Base-by-base conservation (phyloP, 2,113 vertebrate genomes). In the Sander vitreus region DNA sequence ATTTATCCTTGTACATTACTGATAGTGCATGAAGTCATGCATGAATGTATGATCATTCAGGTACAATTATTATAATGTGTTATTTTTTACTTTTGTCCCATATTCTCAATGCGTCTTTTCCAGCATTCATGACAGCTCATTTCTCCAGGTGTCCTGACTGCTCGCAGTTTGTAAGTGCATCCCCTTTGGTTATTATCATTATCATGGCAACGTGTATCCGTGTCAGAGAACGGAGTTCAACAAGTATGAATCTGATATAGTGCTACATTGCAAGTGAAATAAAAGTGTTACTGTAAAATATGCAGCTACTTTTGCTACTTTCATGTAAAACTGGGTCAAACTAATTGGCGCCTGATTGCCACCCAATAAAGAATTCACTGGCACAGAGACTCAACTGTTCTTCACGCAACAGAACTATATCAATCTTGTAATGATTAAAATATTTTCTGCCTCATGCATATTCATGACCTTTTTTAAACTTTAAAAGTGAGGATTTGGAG, bases 291-390 rank as follows among this genome's bases (percentile, higher is more conserved):
- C 13, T 58, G 19, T 14, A 54, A 55, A 18, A 33, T 53, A 21
- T 43, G 27, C 39, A 51, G 57, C 53, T 11, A 2, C 16, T 75
- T n/a, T 33, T 23, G 23, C 51, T 73, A 50, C 70, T 67, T 33
- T 62, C 53, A 48, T n/a, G 47, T 59, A 71, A 83, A 89, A 85
- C 62, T 87, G 54, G 90, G 90, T 87, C 86, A 87, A 75, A 62
- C 76, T 88, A 91, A 85, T 85, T 88, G 84, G 73, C 0, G 51
- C 58, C 65, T 79, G 80, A 85, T 80, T 88, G 50, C 73, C 23
- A 21, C 55, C 55, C 53, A 76, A 76, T 88, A 78, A 84, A 85
- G 57, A 82, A 78, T 85, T 84, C 68, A 84, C 59, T 76, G 55
- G 80, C 54, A 43, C 39, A 54, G 72, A 75, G 45, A 68, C 80